Percentiles rank a stretch among this genome's conserved stretches.
phyloP scores from a whole-genome alignment of 2,113 vertebrate species.

The Xiphorhynchus elegans region DNA sequence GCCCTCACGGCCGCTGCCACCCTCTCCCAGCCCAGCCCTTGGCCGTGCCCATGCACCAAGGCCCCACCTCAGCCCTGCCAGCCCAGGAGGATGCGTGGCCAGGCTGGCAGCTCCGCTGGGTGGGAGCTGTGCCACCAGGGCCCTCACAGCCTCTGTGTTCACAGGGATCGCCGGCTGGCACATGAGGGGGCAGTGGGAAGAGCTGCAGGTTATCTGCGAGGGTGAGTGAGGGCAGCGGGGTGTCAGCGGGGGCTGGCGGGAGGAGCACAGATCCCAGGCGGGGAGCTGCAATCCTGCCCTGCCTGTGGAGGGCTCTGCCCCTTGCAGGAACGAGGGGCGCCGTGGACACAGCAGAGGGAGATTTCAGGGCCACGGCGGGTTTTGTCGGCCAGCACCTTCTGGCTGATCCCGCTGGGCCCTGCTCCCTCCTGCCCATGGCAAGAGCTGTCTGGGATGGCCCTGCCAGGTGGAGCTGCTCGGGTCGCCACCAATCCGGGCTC shows the following conservation, averaged over 20 bases:
- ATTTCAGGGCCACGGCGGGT: accelerated
- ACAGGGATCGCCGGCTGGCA: background rate
- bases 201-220: accelerated
- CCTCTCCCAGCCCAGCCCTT: too few relatives aligned
- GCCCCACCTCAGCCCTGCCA: background rate
- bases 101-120: background rate
- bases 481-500: too few relatives aligned
- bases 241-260: accelerated
- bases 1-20: accelerated
- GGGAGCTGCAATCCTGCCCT: background rate
- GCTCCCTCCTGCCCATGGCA: background rate
- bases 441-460: background rate
- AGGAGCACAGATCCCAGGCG: too few relatives aligned
- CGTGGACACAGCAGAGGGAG: background rate
- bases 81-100: background rate
- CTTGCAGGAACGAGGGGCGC: accelerated
- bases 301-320: background rate
- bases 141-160: background rate
- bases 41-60: background rate
- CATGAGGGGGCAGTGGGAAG: background rate
- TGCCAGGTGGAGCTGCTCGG: background rate
- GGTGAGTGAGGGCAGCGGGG: background rate
- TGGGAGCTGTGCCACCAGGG: background rate
- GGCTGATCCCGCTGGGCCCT: background rate
- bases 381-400: background rate